Conservation (phyloP, 2,888 invertebrate genomes). For the Cantharis flavilabris region DNA sequence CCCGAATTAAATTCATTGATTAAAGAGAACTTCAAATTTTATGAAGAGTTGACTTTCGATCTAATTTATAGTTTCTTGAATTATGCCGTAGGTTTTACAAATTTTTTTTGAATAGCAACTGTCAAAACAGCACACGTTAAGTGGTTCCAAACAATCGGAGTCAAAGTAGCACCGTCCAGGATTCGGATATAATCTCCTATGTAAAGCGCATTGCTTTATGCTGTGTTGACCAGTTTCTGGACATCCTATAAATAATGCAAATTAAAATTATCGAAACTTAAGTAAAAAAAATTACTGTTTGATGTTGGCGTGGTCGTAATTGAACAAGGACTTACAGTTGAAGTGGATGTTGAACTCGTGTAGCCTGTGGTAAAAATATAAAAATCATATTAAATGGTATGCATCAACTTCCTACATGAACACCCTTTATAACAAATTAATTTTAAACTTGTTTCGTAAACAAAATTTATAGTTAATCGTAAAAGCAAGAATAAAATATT, state of each 20-base stretch:
- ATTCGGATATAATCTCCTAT: not conserved
- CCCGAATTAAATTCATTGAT: not conserved
- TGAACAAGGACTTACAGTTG: not conserved
- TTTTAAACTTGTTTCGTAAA: not conserved
- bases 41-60: not conserved
- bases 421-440: not conserved
- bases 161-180: not conserved
- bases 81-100: not conserved
- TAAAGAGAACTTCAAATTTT: not conserved
- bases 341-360: not conserved
- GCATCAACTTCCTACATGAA: not conserved
- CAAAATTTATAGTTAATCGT: not conserved
- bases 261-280: not conserved
- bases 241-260: not conserved
- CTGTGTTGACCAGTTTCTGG: not conserved
- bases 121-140: not conserved
- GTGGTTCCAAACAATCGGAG: not conserved
- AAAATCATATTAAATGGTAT: not conserved
- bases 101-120: not conserved
- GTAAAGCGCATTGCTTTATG: not conserved
- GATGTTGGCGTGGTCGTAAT: not conserved
- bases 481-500: not conserved
- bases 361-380: not conserved
- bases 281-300: not conserved
- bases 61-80: not conserved